Evolutionary conservation across 1,140 invertebrate species (phyloP).

Genomic region (Rhynchophorus ferrugineus): DNA sequence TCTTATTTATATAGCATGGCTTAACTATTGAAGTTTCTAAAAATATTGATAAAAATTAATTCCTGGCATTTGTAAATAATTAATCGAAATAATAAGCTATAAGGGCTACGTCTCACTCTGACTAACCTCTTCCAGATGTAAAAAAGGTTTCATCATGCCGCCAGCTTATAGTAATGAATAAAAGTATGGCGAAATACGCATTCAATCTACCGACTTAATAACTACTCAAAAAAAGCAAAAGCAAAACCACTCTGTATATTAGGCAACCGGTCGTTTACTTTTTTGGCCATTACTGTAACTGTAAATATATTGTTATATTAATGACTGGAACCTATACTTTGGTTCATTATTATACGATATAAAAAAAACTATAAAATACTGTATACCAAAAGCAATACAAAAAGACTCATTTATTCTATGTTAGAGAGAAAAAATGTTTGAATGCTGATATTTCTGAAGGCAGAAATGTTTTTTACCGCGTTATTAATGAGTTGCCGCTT

Average conservation of each 20-base stretch:
- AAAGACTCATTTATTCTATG: slow-evolving; percentile 6
- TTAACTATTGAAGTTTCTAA: background rate
- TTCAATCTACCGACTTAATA: background rate
- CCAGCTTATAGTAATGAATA: background rate
- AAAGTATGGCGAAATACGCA: background rate
- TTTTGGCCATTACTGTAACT: background rate
- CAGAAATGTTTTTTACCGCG: background rate
- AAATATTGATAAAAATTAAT: background rate
- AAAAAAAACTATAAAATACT: slow-evolving; percentile 7
- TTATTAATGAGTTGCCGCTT: too few species aligned
- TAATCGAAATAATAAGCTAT: background rate
- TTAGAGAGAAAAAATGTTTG: background rate
- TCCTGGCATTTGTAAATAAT: background rate
- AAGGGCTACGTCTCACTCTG: too few species aligned
- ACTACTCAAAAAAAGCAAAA: background rate
- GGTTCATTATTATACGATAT: background rate
- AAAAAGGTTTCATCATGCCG: too few species aligned
- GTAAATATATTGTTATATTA: background rate
- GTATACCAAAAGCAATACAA: slow-evolving; percentile 19
- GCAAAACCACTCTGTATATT: background rate
- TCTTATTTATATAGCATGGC: background rate
- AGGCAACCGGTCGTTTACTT: background rate
- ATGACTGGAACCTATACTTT: background rate
- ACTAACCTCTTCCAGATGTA: too few species aligned
- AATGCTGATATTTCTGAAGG: background rate